phyloP scores from a whole-genome alignment of 2,888 invertebrate species.

The Leptinotarsa peninsularis region DNA sequence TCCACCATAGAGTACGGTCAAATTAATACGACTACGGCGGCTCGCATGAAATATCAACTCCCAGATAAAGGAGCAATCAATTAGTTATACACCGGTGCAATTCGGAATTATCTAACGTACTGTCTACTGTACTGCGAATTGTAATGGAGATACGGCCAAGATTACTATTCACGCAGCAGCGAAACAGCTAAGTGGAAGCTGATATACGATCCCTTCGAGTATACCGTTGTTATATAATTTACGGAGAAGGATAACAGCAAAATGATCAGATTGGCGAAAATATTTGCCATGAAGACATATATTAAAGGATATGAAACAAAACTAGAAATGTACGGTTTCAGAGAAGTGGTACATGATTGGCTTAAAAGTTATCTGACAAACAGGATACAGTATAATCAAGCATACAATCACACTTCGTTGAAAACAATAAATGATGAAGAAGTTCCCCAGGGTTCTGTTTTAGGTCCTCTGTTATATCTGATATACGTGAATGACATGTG shows the following conservation, averaged over 20 bases:
- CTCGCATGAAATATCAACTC: slow-evolving; percentile 38
- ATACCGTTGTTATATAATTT: slow-evolving; percentile 18
- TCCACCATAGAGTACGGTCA: slow-evolving; percentile 18
- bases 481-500: too few relatives aligned
- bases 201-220: slow-evolving; percentile 24
- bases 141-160: slow-evolving; percentile 27
- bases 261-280: slow-evolving; percentile 8
- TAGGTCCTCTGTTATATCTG: too few relatives aligned
- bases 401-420: too few relatives aligned
- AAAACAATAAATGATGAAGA: too few relatives aligned
- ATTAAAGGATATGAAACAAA: not conserved
- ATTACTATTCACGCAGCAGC: slow-evolving; percentile 24
- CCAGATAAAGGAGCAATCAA: slow-evolving; percentile 40
- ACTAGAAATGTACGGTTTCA: not conserved
- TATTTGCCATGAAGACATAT: not conserved
- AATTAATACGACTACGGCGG: slow-evolving; percentile 31
- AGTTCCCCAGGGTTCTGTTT: too few relatives aligned
- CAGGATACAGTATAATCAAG: too few relatives aligned
- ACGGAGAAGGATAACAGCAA: slow-evolving; percentile 9
- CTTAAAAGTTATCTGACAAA: too few relatives aligned
- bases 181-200: slow-evolving; percentile 16
- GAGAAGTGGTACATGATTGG: not conserved
- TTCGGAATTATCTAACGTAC: slow-evolving; percentile 33
- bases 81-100: slow-evolving; percentile 36
- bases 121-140: slow-evolving; percentile 35